Base-by-base conservation (phyloP, 2,113 vertebrate species). In the Chaetops frenatus region DNA sequence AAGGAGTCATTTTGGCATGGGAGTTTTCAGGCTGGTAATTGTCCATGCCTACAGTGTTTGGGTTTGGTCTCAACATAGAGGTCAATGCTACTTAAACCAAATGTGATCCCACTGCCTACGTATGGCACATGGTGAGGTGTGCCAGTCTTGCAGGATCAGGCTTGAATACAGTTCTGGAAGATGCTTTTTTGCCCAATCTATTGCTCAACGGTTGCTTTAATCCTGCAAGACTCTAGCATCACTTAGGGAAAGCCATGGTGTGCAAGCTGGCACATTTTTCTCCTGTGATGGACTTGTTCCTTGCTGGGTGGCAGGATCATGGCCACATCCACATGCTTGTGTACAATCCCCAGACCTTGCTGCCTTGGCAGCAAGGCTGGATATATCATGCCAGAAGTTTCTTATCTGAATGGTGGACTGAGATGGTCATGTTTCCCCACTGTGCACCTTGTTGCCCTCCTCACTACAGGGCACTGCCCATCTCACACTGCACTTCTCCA, bases 381-480 rank as follows among this genome's bases (percentile, higher is more conserved):
- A 51, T 64, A 3, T 28, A 24, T 20, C 4, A 20, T 74, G 74
- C 22, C 61, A 40, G 42, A 33, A 15, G 21, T 78, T 83, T 80
- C 44, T 50, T 42, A 10, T 17, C 53, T 7, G 53, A 15, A 16
- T 27, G 31, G 28, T 36, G 40, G 35, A n/a, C 20, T 22, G 66
- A 27, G 62, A 22, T 29, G 24, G 45, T 25, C 4, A 0, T 0
- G 0, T 92, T 88, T 56, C 45, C 51, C 20, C 28, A 10, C 40
- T 0, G 0, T 20, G 33, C 10, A 11, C 58, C 48, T 64, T 2
- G 0, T 7, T 62, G 45, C 31, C 69, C 38, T 35, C 27, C 42
- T 77, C 16, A 1, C 36, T 54, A 54, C 0, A 0, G 19, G 56
- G 35, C n/a, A 11, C 42, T 6, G 13, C 57, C 53, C 3, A 1